A percentile compares a stretch with the other conserved stretches of the same genome.
Evolutionary conservation across 1,140 invertebrate genomes (phyloP).

Genomic region (Steinernema khuongi): DNA sequence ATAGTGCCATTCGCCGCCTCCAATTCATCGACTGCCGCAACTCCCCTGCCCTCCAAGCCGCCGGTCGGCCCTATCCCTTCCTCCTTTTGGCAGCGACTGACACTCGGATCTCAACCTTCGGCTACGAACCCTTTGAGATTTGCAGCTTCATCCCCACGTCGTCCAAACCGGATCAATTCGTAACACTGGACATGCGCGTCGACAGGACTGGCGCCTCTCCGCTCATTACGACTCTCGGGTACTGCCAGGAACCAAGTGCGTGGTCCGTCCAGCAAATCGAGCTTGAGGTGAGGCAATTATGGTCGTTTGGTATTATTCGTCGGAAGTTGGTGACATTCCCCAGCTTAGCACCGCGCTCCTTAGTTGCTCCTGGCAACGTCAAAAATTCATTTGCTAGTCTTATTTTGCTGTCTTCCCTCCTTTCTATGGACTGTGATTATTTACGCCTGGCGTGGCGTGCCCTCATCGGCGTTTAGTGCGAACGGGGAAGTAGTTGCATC

Average conservation of each 20-base stretch:
- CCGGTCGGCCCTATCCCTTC: not conserved
- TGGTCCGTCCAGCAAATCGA: slow-evolving; percentile 8
- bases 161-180: not conserved
- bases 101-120: not conserved
- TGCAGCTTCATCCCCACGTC: not conserved
- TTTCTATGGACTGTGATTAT: not conserved
- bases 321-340: slow-evolving; percentile 9
- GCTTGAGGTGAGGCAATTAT: slow-evolving; percentile 6
- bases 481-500: too few relatives aligned
- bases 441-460: not conserved
- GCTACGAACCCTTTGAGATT: slow-evolving; percentile 4
- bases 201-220: not conserved
- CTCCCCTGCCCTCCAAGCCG: not conserved
- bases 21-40: not conserved
- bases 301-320: not conserved
- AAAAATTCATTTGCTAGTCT: too few relatives aligned
- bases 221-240: not conserved
- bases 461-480: too few relatives aligned
- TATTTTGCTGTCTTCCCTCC: not conserved
- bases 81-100: not conserved
- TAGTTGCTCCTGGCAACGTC: not conserved
- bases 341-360: not conserved
- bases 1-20: not conserved
- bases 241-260: not conserved
- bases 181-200: not conserved